phyloP scores from a whole-genome alignment of 2,113 vertebrate species.

The Mirounga angustirostris region DNA sequence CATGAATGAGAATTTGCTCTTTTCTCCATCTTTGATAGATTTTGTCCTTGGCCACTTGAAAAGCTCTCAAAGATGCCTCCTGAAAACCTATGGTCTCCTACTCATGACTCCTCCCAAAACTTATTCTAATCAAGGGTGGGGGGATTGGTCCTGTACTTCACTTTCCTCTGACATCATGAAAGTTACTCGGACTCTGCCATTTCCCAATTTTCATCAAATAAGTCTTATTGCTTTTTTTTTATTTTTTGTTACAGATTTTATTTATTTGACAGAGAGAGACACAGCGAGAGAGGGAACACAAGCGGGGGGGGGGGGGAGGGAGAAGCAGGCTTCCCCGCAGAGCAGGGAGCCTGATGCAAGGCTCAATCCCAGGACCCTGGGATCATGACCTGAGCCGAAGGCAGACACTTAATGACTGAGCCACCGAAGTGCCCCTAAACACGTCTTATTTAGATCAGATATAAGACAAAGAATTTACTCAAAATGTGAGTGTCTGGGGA shows the following conservation, averaged over 20 bases:
- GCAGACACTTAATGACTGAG: too few species aligned
- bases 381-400: too few species aligned
- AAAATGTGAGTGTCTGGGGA: not conserved
- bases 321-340: too few species aligned
- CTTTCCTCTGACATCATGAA: not conserved
- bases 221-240: not conserved
- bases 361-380: too few species aligned
- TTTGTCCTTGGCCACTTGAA: not conserved
- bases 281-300: too few species aligned
- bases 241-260: too few species aligned
- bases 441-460: not conserved
- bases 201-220: not conserved
- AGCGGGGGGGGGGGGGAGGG: too few species aligned
- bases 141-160: too few species aligned
- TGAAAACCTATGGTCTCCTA: not conserved
- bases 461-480: not conserved
- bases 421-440: not conserved
- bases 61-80: not conserved
- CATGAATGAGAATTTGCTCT: not conserved
- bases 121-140: not conserved
- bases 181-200: not conserved
- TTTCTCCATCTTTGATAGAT: not conserved
- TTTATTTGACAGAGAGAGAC: too few species aligned
- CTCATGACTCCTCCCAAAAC: fast-evolving
- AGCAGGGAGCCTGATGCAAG: too few species aligned